Evolutionary conservation across 1,140 invertebrate genomes (phyloP).

Genomic region (Caenorhabditis tropicalis): DNA sequence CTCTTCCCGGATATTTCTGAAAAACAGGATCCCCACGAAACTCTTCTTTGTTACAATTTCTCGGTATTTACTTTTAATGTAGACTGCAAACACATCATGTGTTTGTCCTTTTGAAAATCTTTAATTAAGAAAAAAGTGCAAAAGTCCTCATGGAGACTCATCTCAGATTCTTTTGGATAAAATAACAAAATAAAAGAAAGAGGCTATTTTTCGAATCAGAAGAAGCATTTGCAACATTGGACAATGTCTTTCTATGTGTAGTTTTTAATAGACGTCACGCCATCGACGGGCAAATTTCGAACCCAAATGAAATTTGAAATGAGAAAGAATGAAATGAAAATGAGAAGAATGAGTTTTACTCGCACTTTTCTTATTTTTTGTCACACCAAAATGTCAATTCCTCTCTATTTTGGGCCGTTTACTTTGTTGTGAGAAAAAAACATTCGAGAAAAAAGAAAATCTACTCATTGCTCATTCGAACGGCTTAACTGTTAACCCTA

Average conservation of each 20-base stretch:
- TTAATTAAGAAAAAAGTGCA: conserved; percentile 6
- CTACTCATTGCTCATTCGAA: background rate
- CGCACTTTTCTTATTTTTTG: background rate
- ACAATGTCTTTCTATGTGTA: background rate
- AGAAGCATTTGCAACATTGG: conserved; percentile 24
- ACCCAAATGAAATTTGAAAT: conserved; percentile 6
- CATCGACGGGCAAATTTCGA: background rate
- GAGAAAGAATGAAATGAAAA: background rate
- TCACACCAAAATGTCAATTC: background rate
- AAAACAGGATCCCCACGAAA: background rate
- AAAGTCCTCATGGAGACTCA: background rate
- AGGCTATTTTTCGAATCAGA: background rate
- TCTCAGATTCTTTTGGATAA: background rate
- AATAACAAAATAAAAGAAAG: background rate
- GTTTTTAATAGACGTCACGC: conserved; percentile 33
- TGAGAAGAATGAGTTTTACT: background rate
- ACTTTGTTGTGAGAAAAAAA: background rate
- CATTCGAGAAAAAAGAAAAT: background rate
- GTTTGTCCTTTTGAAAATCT: background rate
- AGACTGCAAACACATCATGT: background rate
- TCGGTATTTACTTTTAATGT: background rate
- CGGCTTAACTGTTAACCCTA: conserved; percentile 20
- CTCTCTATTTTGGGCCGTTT: background rate
- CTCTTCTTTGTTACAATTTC: no score
- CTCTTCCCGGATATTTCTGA: background rate